phyloP scores from a whole-genome alignment of 2,888 invertebrate genomes.

The Amiota minor region DNA sequence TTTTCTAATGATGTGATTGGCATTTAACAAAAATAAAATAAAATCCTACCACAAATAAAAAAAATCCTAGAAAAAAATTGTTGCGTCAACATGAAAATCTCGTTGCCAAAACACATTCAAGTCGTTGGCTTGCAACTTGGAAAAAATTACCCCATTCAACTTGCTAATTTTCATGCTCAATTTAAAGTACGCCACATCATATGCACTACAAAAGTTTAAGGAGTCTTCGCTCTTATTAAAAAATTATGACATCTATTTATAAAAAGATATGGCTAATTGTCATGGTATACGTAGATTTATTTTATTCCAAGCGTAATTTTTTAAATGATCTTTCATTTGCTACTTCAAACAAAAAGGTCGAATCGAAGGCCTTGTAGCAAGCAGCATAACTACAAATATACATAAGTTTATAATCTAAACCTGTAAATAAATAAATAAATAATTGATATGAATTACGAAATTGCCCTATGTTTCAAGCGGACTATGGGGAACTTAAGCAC shows the following conservation, averaged over 20 bases:
- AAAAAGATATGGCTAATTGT: conserved; percentile 21
- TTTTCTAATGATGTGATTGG: conserved; percentile 5
- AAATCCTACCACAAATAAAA: conserved; percentile 40
- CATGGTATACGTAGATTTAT: conserved; percentile 7
- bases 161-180: conserved; percentile 71
- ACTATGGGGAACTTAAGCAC: too few species aligned
- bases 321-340: conserved; percentile 8
- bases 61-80: conserved; percentile 24
- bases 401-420: not conserved
- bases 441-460: too few species aligned
- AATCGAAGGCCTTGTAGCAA: conserved; percentile 14
- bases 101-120: conserved; percentile 13
- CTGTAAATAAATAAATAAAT: too few species aligned
- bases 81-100: conserved; percentile 8
- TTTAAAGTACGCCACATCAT: conserved; percentile 55
- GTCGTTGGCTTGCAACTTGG: not conserved
- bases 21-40: not conserved
- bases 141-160: conserved; percentile 57
- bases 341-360: not conserved
- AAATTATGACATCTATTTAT: not conserved
- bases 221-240: not conserved
- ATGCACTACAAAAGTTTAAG: not conserved
- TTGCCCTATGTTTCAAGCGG: too few species aligned
- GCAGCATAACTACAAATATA: not conserved
- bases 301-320: not conserved